Conservation (phyloP, 2,888 invertebrate species). For the Priocnemis perturbator region DNA sequence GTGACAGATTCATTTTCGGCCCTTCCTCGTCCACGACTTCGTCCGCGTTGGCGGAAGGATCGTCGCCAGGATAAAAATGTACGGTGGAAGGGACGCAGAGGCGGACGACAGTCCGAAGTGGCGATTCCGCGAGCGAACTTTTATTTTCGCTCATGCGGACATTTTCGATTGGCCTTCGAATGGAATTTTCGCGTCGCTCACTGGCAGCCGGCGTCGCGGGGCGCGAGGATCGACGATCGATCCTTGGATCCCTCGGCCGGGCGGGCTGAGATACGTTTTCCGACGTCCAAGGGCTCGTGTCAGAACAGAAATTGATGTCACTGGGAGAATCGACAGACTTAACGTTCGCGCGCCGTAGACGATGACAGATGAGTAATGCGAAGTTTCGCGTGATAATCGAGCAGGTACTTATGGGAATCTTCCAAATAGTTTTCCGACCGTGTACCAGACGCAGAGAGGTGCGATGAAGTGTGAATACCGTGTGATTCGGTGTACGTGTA, state of each 20-base stretch:
- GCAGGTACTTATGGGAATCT: too few species aligned
- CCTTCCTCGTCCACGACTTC: conserved; percentile 33
- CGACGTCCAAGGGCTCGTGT: conserved; percentile 16
- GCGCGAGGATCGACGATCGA: conserved; percentile 23
- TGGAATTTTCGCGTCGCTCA: conserved; percentile 34
- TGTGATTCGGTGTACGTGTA: too few species aligned
- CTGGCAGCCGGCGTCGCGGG: conserved; percentile 12
- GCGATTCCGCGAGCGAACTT: conserved; percentile 28
- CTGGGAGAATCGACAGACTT: too few species aligned
- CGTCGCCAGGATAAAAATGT: conserved; percentile 32
- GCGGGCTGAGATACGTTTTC: conserved; percentile 26
- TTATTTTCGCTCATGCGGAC: conserved; percentile 27
- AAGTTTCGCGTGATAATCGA: too few species aligned
- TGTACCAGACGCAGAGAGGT: too few species aligned
- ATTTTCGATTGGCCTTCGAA: conserved; percentile 30
- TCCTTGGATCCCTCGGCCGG: conserved; percentile 25
- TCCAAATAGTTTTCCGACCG: too few species aligned
- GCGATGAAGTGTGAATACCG: too few species aligned
- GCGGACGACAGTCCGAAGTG: conserved; percentile 21
- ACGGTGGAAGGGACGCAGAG: conserved; percentile 12
- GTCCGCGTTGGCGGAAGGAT: conserved; percentile 17
- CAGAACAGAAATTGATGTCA: conserved; percentile 30
- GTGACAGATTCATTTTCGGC: conserved; percentile 67
- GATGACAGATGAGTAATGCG: too few species aligned
- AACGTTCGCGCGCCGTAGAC: too few species aligned